Evolutionary conservation across 2,888 invertebrate genomes (phyloP), one percentile per base, ranked within the genome.

Genomic region (Onthophagus sagittarius): DNA sequence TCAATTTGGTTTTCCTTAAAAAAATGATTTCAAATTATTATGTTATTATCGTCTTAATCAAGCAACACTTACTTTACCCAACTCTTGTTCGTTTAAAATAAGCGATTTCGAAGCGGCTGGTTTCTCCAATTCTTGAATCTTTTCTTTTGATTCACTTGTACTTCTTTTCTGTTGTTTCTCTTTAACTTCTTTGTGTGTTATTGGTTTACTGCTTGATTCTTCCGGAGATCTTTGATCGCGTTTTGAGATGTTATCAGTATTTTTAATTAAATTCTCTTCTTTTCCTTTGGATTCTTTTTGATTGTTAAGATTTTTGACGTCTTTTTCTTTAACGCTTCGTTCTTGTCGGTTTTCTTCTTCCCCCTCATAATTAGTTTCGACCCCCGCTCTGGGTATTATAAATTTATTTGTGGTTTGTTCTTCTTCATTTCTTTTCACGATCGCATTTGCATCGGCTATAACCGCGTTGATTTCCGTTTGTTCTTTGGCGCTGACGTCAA

Each of bases 401-500:
- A 23, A 67, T 23, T 32, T 23, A 6, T 23, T 32, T 1, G 64
- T n/a, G 1, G 23, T 62, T 14, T 32, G 11, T 15, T 33, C 14
- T 65, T 71, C 39, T 9, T 74, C 69, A 15, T 53, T 71, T 23
- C 74, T 67, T 53, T 74, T 74, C 15, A 74, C 72, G 14, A 71
- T 15, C 31, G 23, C n/a, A n/a, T 71, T 62, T 14, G 62, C 39
- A 31, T 62, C 62, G 3, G 71, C 62, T n/a, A 71, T 53, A 0
- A 62, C 71, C 5, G 14, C 13, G 15, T 71, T 62, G 7, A 62
- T 14, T 53, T 53, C 62, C 11, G 23, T 23, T n/a, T 62, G 33
- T 23, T 53, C 31, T 15, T 71, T 71, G 5, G 15, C 53, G 5
- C 33, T 39, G 3, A 62, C 13, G n/a, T 39, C 70, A n/a, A 53